Percentiles rank a stretch among this genome's conserved stretches.
Conservation (phyloP, 2,797 vertebrate genomes). For the Huso huso region DNA sequence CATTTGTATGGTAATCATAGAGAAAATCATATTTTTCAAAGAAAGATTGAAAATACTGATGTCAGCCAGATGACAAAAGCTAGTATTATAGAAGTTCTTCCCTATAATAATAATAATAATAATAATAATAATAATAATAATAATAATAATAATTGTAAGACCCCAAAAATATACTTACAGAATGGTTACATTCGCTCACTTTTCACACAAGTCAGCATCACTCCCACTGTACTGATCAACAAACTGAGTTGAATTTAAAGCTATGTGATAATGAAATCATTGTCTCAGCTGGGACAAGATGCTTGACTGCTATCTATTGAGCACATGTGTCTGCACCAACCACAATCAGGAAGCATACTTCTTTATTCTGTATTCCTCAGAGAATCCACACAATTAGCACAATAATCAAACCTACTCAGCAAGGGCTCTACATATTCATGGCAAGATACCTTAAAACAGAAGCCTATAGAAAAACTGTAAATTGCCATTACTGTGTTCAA, state of each 20-base stretch:
- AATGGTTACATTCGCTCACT: too few species aligned
- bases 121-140: too few species aligned
- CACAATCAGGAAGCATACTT: conserved; percentile 32
- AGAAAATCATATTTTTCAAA: too few species aligned
- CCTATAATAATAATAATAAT: too few species aligned
- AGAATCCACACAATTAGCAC: conserved; percentile 39
- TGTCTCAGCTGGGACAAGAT: conserved; percentile 57
- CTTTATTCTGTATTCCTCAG: conserved; percentile 31
- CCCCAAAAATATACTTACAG: conserved; percentile 8
- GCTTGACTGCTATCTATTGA: conserved; percentile 47
- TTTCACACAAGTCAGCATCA: conserved; percentile 19
- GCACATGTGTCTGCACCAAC: conserved; percentile 37
- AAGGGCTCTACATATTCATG: conserved; percentile 21
- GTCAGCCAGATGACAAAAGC: too few species aligned
- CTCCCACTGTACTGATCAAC: conserved; percentile 21
- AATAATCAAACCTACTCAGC: conserved; percentile 32
- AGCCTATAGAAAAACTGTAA: not conserved
- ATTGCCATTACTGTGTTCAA: not conserved
- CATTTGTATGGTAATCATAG: too few species aligned
- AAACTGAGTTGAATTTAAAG: conserved; percentile 23
- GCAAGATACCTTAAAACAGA: conserved; percentile 25
- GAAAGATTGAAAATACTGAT: too few species aligned
- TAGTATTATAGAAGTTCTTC: too few species aligned
- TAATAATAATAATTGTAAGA: not conserved
- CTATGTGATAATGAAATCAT: conserved; percentile 56